These are phyloP conservation scores for Drosophila sproati DNA, from an alignment of 1,140 invertebrate genomes.

Conservation along the genomic window DNA sequence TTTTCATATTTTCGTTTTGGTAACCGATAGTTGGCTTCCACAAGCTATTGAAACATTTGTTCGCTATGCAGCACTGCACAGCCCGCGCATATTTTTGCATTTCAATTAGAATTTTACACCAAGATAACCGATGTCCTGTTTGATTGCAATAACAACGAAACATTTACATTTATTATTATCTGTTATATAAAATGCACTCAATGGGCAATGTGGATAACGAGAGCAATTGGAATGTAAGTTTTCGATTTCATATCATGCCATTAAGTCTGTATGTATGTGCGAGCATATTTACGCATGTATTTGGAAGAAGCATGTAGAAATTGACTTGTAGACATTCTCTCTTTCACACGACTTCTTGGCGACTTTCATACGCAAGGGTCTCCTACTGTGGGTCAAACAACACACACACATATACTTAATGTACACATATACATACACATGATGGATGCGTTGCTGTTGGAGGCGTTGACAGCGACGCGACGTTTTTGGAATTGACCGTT, in stretches of 20 bases:
- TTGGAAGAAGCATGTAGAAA: conserved; percentile 8
- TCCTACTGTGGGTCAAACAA: conserved; percentile 35
- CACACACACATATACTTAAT: neutral
- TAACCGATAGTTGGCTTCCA: neutral
- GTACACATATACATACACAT: neutral
- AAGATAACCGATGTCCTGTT: neutral
- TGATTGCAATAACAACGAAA: neutral
- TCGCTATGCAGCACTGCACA: neutral
- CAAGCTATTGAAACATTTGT: neutral
- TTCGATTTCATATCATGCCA: neutral
- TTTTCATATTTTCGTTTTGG: neutral
- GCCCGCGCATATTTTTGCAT: neutral
- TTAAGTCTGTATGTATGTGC: conserved; percentile 4
- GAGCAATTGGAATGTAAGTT: too few species aligned
- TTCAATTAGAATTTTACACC: neutral
- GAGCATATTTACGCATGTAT: neutral
- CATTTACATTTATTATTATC: neutral
- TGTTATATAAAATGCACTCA: too few species aligned
- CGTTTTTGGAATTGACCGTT: conserved; percentile 47
- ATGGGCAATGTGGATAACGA: too few species aligned
- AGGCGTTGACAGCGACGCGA: conserved; percentile 35
- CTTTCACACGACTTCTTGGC: conserved; percentile 34
- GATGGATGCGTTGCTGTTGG: conserved; percentile 26
- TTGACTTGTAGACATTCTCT: conserved; percentile 23
- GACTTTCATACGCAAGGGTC: conserved; percentile 46